A percentile compares a stretch with the other conserved stretches of the same genome.
These are phyloP conservation scores for Neogobius melanostomus DNA, from an alignment of 2,113 vertebrate genomes.

Conservation along the genomic window DNA sequence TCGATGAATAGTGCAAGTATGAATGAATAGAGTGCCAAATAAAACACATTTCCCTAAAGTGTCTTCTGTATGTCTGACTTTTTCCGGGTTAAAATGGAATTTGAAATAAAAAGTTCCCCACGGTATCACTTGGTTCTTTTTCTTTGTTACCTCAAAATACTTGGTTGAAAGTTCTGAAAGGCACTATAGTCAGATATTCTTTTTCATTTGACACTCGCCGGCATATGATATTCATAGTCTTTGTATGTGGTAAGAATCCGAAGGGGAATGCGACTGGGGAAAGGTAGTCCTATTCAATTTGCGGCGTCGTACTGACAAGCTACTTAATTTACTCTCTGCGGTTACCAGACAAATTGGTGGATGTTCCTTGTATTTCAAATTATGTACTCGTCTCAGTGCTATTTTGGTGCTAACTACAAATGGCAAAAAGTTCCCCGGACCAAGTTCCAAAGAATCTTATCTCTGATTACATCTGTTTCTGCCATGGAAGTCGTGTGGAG, in stretches of 20 bases:
- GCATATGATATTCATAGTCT: constrained; percentile 1
- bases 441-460: not conserved
- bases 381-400: not conserved
- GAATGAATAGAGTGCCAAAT: no score
- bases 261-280: not conserved
- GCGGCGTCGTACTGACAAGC: not conserved
- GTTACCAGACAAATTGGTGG: not conserved
- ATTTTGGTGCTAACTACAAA: not conserved
- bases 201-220: constrained; percentile 6
- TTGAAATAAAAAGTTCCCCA: not conserved
- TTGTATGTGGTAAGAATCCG: not conserved
- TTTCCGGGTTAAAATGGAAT: not conserved
- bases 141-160: not conserved
- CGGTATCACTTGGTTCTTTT: not conserved
- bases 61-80: no score
- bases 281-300: constrained; percentile 4
- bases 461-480: not conserved
- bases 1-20: no score
- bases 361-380: constrained; percentile 1
- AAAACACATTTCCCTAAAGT: no score
- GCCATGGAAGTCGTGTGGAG: not conserved
- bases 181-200: not conserved
- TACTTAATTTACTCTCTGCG: not conserved
- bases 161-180: not conserved
- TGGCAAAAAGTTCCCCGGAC: not conserved